These are phyloP conservation scores for Maconellicoccus hirsutus DNA, from an alignment of 1,140 invertebrate species.

Conservation along the genomic window DNA sequence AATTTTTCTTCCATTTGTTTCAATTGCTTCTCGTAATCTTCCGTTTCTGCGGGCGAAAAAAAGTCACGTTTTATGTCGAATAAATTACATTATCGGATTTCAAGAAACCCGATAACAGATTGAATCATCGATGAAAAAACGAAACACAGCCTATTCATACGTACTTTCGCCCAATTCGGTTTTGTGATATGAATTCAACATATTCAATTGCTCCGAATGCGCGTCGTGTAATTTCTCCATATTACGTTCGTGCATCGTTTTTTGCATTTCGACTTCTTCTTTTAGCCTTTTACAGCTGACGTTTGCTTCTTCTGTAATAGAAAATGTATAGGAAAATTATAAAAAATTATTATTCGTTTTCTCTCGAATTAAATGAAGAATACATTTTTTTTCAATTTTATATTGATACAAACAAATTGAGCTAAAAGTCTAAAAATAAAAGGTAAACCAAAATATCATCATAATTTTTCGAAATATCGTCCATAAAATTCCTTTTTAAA, in stretches of 20 bases:
- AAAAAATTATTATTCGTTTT: constrained; percentile 12
- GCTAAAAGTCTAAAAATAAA: too few relatives aligned
- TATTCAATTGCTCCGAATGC: constrained; percentile 32
- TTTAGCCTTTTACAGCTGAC: constrained; percentile 40
- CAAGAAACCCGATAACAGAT: too few relatives aligned
- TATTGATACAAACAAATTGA: too few relatives aligned
- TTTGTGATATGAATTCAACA: constrained; percentile 26
- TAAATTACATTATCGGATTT: too few relatives aligned
- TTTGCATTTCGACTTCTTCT: constrained; percentile 39
- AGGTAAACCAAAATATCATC: too few relatives aligned
- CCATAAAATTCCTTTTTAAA: too few relatives aligned
- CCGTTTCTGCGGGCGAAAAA: not conserved
- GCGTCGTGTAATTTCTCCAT: constrained; percentile 34
- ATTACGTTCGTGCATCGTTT: constrained; percentile 27
- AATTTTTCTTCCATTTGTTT: not conserved
- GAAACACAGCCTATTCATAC: constrained; percentile 11
- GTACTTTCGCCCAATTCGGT: constrained; percentile 27
- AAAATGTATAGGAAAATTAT: too few relatives aligned
- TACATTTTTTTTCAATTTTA: too few relatives aligned
- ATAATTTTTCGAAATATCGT: too few relatives aligned
- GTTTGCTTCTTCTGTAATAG: constrained; percentile 38
- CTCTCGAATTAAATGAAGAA: too few relatives aligned
- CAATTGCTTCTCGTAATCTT: constrained; percentile 4
- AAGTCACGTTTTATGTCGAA: not conserved
- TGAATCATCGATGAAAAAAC: not conserved